phyloP scores from a whole-genome alignment of 2,888 invertebrate species.

The Lithophane ornitopus region DNA sequence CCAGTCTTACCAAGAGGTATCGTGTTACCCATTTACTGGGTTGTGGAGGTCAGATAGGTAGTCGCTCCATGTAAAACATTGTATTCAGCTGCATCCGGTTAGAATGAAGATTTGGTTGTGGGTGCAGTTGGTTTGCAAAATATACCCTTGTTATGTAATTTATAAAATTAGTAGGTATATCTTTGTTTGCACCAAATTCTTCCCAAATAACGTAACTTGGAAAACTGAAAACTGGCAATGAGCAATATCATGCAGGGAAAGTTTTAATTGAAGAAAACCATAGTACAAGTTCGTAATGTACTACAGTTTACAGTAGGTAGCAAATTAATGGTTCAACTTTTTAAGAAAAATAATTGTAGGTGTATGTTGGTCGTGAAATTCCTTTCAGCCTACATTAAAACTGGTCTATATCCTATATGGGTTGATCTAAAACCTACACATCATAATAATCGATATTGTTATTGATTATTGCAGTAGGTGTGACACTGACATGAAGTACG shows the following conservation, averaged over 20 bases:
- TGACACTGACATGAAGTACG: constrained; percentile 2
- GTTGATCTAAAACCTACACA: constrained; percentile 46
- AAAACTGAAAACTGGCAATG: neutral
- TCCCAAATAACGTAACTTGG: neutral
- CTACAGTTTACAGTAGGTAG: neutral
- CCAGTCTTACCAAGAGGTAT: neutral
- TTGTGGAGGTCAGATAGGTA: no score
- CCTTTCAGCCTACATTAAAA: constrained; percentile 42
- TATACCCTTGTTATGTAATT: neutral
- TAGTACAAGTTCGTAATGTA: neutral
- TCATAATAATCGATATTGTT: neutral
- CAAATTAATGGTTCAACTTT: neutral
- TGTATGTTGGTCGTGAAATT: constrained; percentile 42
- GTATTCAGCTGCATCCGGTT: no score
- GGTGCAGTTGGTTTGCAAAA: neutral
- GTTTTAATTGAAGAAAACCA: no score
- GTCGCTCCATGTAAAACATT: no score
- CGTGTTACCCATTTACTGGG: neutral
- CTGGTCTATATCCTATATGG: constrained; percentile 11
- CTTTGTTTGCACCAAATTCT: neutral
- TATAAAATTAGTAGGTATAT: neutral
- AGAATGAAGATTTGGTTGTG: neutral
- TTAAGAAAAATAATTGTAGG: constrained; percentile 29
- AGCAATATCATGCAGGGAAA: neutral
- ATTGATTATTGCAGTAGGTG: constrained; percentile 17